Evolutionary conservation across 2,113 vertebrate genomes (phyloP), one percentile per base, ranked within the genome.

Genomic region (Echinops telfairi): DNA sequence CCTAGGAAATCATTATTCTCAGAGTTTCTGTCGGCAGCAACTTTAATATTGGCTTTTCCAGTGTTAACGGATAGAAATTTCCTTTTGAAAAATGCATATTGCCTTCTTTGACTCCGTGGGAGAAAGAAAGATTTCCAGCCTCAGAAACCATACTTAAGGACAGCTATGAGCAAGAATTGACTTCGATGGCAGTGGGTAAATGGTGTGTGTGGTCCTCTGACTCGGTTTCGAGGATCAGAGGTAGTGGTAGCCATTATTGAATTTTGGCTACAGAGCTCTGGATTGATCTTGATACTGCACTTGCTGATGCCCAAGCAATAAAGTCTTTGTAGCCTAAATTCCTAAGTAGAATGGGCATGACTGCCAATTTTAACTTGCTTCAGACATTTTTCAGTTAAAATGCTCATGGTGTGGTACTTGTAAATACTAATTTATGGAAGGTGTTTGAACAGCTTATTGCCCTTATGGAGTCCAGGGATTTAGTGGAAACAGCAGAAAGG

Each of bases 401-500:
- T 53, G 5, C 47, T 53, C 47, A 14, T 14, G 47, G 47, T 53
- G 47, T 53, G 47, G 47, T 6, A 53, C 47, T 53, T 53, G 5
- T 53, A 53, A 53, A 53, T 53, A 53, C 40, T 40, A 40, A 40
- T 53, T 53, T 53, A 66, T 82, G 64, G 27, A 66, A 92, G 78
- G 53, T 27, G 38, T 27, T 92, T 82, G 53, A 89, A 76, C 15
- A 43, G 19, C 53, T 79, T 27, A 90, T 64, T 25, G 60, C 60
- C n/a, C 2, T 9, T 82, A 60, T 88, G 43, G 31, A 79, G 19
- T 6, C 3, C 27, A 53, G 6, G 31, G 14, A 19, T 86, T 76
- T 80, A 81, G 36, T 91, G 89, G 82, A 83, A 88, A 68, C 70
- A 77, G 36, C 89, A 91, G 82, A 86, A 88, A 73, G 27, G 14